Base-by-base conservation (phyloP, 2,888 invertebrate species). In the Suillia variegata region DNA sequence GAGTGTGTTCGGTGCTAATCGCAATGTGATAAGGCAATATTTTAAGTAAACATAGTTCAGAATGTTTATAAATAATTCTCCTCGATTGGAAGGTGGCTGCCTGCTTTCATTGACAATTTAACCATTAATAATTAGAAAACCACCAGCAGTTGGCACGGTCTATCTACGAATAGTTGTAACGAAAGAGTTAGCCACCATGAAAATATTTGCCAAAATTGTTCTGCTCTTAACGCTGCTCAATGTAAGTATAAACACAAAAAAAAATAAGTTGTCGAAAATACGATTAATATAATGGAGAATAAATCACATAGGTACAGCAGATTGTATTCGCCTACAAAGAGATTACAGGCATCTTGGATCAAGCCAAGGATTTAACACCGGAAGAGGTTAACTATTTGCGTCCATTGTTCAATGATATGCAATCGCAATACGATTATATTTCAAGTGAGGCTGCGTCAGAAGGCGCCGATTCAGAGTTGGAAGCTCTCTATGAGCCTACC, bases 351-450 rank as follows among this genome's bases (percentile, higher is more conserved):
- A 51, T 68, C 17, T 53, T 68, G 24, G 58, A 63, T 38, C 13
- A 34, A 2, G 52, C 61, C 10, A 52, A 62, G 31, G 74, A 73
- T 3, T 58, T 77, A n/a, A 68, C 64, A 2, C 24, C 34, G 10
- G 62, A 65, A 2, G 77, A 77, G 57, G 62, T 69, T 18, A 66
- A 65, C 17, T 66, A 67, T 1, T 33, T 77, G 57, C 67, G 65
- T 51, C 77, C 78, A 1, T 60, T 77, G 1, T 77, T 69, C 51
- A 56, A 58, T 0, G 70, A 75, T 8, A 51, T 77, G 18, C 78
- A 77, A 61, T 33, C 59, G 2, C 76, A 78, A 42, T 69, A 69
- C 48, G 73, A 77, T 49, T 75, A 70, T 22, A 54, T 78, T 2
- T 58, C 63, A 12, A 65, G 56, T 13, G 49, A 66, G 22, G 53